Conservation (phyloP, 2,888 invertebrate species). For the Hyles lineata region DNA sequence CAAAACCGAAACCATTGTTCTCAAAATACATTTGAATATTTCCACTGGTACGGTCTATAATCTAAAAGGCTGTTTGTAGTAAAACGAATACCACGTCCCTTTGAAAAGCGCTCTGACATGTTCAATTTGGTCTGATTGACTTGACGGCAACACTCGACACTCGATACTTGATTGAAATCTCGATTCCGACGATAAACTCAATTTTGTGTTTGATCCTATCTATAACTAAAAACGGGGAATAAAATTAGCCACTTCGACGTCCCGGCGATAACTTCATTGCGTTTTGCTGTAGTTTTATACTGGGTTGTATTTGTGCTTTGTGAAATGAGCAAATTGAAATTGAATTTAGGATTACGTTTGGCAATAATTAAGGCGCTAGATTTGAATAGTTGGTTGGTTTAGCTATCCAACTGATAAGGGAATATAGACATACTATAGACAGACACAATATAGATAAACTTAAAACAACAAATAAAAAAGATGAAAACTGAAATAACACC, state of each 20-base stretch:
- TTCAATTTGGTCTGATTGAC: conserved; percentile 74
- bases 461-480: too few relatives aligned
- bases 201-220: conserved; percentile 58
- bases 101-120: conserved; percentile 63
- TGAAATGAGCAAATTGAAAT: neutral
- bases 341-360: neutral
- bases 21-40: conserved; percentile 30
- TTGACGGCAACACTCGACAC: conserved; percentile 64
- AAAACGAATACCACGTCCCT: conserved; percentile 44
- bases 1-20: conserved; percentile 27
- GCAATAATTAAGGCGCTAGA: neutral
- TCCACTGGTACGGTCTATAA: neutral
- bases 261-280: conserved; percentile 12
- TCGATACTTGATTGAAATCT: conserved; percentile 70
- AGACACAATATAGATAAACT: too few relatives aligned
- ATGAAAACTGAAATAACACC: too few relatives aligned
- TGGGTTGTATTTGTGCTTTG: neutral
- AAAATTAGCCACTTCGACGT: conserved; percentile 20
- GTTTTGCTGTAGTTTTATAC: conserved; percentile 2
- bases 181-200: conserved; percentile 67
- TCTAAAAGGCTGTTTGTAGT: conserved; percentile 32
- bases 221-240: conserved; percentile 27
- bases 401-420: too few relatives aligned
- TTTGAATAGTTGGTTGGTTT: too few relatives aligned
- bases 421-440: too few relatives aligned